phyloP scores from a whole-genome alignment of 2,797 vertebrate species.

The Tolypeutes matacus region DNA sequence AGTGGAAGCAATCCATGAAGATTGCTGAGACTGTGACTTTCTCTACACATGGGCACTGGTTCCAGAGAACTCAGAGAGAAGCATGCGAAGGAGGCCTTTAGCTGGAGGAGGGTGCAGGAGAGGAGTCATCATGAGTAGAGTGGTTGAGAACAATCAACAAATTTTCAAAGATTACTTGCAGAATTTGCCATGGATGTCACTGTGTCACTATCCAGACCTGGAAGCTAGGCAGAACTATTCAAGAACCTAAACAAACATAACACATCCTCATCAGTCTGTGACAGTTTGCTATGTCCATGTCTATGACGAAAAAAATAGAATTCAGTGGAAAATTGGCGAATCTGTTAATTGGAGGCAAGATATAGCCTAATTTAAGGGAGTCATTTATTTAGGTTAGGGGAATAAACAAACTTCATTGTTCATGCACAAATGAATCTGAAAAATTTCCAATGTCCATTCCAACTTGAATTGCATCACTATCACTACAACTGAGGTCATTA shows the following conservation, averaged over 20 bases:
- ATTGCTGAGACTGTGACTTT: neutral
- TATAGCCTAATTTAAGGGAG: neutral
- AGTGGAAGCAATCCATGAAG: neutral
- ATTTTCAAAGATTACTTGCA: neutral
- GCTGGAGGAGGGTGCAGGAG: neutral
- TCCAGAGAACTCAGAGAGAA: neutral
- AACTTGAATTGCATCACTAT: neutral
- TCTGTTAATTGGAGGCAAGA: neutral
- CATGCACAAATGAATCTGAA: neutral
- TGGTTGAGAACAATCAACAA: neutral
- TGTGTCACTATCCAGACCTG: neutral
- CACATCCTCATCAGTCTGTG: neutral
- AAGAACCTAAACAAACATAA: neutral
- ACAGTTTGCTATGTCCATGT: neutral
- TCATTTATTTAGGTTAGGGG: neutral
- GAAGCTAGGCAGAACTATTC: neutral
- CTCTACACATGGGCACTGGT: neutral
- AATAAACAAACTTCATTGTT: neutral
- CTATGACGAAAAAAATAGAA: neutral
- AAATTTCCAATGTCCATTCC: neutral
- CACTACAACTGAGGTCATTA: neutral
- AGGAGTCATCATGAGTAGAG: neutral
- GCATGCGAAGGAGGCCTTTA: neutral
- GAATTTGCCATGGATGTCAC: neutral
- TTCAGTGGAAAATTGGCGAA: neutral